These are phyloP conservation scores for Percina caprodes DNA, from an alignment of 2,113 vertebrate species.

Conservation along the genomic window DNA sequence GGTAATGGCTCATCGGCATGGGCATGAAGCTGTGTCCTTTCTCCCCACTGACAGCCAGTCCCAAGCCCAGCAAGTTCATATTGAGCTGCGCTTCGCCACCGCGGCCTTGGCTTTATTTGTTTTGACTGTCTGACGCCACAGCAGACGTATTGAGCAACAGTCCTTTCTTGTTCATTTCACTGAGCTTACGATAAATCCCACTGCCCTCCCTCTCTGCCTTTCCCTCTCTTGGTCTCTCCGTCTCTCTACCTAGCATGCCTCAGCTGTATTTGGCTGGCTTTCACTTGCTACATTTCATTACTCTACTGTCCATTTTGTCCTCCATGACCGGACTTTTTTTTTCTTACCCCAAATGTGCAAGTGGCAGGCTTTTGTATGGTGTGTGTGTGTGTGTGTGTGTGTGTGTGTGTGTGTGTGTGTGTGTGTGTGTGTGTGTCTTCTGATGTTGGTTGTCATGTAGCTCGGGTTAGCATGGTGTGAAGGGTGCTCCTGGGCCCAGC, in stretches of 20 bases:
- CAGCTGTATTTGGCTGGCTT: slow-evolving; percentile 60
- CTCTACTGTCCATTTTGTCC: slow-evolving; percentile 71
- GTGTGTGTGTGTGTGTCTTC: not conserved
- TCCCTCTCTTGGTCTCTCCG: slow-evolving; percentile 18
- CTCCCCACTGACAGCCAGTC: slow-evolving; percentile 74
- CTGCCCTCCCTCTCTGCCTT: slow-evolving; percentile 18
- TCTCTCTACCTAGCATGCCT: slow-evolving; percentile 36
- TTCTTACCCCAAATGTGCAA: not conserved
- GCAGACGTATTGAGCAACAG: slow-evolving; percentile 79
- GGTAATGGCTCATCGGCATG: slow-evolving; percentile 79
- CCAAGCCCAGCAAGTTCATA: slow-evolving; percentile 75
- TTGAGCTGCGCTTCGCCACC: slow-evolving; percentile 76
- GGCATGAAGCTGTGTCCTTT: slow-evolving; percentile 75
- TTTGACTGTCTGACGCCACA: slow-evolving; percentile 80
- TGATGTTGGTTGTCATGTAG: slow-evolving; percentile 55
- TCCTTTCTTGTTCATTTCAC: slow-evolving; percentile 79
- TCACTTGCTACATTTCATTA: slow-evolving; percentile 68
- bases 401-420: too few species aligned
- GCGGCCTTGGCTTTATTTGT: slow-evolving; percentile 80
- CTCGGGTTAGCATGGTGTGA: slow-evolving; percentile 55
- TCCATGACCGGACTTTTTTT: slow-evolving; percentile 51
- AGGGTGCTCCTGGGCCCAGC: slow-evolving; percentile 64
- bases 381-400: not conserved
- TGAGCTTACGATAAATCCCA: slow-evolving; percentile 70
- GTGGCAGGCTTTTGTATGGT: slow-evolving; percentile 14